Evolutionary conservation across 2,888 invertebrate genomes (phyloP), one percentile per base, ranked within the genome.

Genomic region (Orthosia cruda): DNA sequence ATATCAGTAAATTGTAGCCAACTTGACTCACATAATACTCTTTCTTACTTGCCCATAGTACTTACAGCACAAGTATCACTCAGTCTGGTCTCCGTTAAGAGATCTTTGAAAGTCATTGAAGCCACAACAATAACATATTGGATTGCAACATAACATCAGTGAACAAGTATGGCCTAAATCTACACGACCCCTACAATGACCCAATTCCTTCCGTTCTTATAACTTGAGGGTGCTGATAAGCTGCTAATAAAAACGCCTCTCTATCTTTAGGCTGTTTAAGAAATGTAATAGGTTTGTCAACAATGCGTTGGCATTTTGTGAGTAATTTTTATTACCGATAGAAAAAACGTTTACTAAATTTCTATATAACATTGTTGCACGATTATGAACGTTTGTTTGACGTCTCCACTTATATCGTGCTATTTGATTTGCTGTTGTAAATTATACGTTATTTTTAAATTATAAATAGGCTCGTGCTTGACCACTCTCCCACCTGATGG

Each of bases 71-170:
- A 54, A 74, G 83, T 81, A 83, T 68, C 71, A 71, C 68, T 74
- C 59, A 59, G 66, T 71, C 68, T 63, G 75, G 84, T 83, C 83
- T 23, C 58, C 62, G 65, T 57, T 50, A 57, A 75, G 80, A 55
- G 80, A 58, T 66, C 57, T 71, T 75, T 65, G 66, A 71, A 71
- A 71, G 62, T 71, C 75, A 57, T 75, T 55, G 68, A 79, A 63
- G 55, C 40, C 68, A 26, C 62, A 68, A 82, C 80, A 82, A 80
- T 80, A 75, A 83, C 71, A 59, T 82, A 82, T 83, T 69, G 84
- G 69, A 80, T 83, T 83, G 54, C 81, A 65, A 74, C 67, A 83
- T 79, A 66, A 83, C 81, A 82, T 82, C 75, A 82, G 80, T 69
- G 71, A 66, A 70, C 59, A 74, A 82, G 84, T 75, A 69, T 80